These are phyloP conservation scores for Stratiomys singularior DNA, from an alignment of 2,888 invertebrate species.

Conservation along the genomic window DNA sequence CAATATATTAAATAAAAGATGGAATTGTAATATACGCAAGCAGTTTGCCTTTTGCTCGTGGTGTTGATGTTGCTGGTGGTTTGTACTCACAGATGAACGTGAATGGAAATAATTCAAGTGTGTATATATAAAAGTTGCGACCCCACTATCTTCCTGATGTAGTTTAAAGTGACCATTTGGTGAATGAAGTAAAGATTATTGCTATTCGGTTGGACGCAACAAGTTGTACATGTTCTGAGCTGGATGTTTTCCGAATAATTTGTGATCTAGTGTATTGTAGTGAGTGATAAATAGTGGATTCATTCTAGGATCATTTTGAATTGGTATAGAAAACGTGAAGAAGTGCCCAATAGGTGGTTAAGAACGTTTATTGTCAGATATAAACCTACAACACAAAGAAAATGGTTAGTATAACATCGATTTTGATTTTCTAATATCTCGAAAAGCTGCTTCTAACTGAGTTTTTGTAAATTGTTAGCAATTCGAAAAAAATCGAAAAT, in stretches of 20 bases:
- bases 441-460: too few species aligned
- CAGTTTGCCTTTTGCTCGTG: neutral
- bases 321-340: too few species aligned
- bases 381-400: too few species aligned
- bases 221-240: neutral
- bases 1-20: slow-evolving; percentile 40
- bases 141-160: slow-evolving; percentile 55
- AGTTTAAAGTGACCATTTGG: slow-evolving; percentile 53
- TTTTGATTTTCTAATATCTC: too few species aligned
- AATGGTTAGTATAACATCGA: too few species aligned
- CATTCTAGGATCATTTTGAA: too few species aligned
- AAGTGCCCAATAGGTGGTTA: too few species aligned
- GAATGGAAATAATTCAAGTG: slow-evolving; percentile 9
- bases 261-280: neutral
- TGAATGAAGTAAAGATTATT: slow-evolving; percentile 41
- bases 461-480: too few species aligned
- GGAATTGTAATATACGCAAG: slow-evolving; percentile 31
- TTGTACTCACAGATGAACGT: neutral
- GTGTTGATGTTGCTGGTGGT: neutral
- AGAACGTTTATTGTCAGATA: too few species aligned
- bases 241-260: neutral
- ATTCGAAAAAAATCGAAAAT: too few species aligned
- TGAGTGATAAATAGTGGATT: neutral
- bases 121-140: slow-evolving; percentile 54
- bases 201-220: neutral